Conservation (phyloP, 92 coral and sea anemone genomes). For the Zoanthus sansibaricus region DNA sequence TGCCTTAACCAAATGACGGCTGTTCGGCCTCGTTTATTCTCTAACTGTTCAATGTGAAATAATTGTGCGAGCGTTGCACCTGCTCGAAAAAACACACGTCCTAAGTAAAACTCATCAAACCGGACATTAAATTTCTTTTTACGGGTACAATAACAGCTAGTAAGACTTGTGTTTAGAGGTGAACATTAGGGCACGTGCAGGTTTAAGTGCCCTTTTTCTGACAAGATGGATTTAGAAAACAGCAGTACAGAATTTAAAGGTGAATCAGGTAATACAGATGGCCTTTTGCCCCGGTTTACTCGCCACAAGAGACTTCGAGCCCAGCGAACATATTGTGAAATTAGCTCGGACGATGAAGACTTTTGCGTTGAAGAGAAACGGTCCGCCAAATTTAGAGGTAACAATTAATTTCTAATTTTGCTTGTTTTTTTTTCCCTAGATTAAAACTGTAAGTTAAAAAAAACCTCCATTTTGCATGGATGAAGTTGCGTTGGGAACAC, state of each 20-base stretch:
- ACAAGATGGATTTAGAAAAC: slow-evolving; percentile 30
- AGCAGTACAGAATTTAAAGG: background rate
- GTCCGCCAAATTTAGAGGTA: slow-evolving; percentile 9
- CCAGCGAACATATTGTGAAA: slow-evolving; percentile 64
- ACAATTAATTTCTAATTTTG: background rate
- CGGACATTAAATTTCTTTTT: slow-evolving; percentile 40
- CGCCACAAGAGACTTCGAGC: slow-evolving; percentile 49
- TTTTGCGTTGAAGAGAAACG: slow-evolving; percentile 33
- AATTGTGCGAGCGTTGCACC: slow-evolving; percentile 47
- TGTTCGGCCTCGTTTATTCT: slow-evolving; percentile 43
- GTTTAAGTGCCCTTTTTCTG: slow-evolving; percentile 19
- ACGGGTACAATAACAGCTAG: background rate
- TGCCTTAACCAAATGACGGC: slow-evolving; percentile 35
- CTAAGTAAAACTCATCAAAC: slow-evolving; percentile 26
- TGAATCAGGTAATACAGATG: background rate
- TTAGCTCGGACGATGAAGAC: slow-evolving; percentile 68
- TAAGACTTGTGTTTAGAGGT: background rate
- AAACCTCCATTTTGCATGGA: background rate
- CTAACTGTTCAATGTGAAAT: slow-evolving; percentile 44
- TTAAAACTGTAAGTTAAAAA: background rate
- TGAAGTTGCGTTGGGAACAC: background rate
- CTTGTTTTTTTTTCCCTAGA: background rate
- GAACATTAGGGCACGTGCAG: slow-evolving; percentile 1
- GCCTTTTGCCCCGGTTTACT: slow-evolving; percentile 25
- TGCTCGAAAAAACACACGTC: slow-evolving; percentile 42